Percentiles rank a stretch among this genome's conserved stretches.
These are phyloP conservation scores for Globicephala melas DNA, from an alignment of 2,113 vertebrate genomes.

Conservation along the genomic window DNA sequence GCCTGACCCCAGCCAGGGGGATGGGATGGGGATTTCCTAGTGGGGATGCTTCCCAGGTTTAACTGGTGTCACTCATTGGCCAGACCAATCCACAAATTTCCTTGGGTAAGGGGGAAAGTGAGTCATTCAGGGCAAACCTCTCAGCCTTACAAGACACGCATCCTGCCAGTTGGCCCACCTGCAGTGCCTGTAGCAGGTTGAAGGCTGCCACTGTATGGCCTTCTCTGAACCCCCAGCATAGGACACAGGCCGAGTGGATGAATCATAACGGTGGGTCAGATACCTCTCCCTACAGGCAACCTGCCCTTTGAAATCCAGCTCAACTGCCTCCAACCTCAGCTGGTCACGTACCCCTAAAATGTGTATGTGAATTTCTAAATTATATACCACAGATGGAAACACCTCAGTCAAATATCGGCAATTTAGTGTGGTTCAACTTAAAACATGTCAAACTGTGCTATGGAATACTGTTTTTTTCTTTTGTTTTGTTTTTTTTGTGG, in stretches of 20 bases:
- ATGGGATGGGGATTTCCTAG: not conserved
- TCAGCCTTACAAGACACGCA: not conserved
- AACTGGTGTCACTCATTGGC: accelerated
- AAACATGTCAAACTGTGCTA: not conserved
- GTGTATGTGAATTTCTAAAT: not conserved
- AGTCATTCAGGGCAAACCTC: not conserved
- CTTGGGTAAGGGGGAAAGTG: not conserved
- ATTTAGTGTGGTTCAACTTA: not conserved
- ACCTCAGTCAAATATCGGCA: not conserved
- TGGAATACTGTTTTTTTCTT: not conserved
- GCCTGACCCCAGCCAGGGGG: not conserved
- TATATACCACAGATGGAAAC: not conserved
- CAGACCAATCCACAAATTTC: not conserved
- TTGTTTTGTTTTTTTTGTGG: no score
- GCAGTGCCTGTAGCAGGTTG: not conserved
- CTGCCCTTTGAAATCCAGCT: not conserved
- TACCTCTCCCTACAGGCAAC: not conserved
- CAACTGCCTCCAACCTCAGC: not conserved
- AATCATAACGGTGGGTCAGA: accelerated
- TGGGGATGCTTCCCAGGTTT: not conserved
- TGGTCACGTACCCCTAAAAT: not conserved
- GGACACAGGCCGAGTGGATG: no score
- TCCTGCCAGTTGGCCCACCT: not conserved
- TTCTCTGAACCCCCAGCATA: not conserved
- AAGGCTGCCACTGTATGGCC: not conserved